Evolutionary conservation across 2,888 invertebrate species (phyloP), one percentile per base, ranked within the genome.

Genomic region (Siphonodentalium dalli): DNA sequence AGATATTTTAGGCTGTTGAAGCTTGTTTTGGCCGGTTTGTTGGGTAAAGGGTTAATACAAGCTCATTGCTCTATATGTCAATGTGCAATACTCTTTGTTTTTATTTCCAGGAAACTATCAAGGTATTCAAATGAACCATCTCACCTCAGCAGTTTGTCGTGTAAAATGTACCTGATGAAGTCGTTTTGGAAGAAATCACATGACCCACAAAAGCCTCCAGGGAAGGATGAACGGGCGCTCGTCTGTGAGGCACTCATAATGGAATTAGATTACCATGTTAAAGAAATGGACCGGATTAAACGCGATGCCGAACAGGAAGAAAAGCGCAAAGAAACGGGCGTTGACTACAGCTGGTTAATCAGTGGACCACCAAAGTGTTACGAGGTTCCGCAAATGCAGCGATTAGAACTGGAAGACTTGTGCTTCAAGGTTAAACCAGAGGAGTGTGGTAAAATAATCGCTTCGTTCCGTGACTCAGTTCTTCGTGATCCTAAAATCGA

Each of bases 261-360:
- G 13, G 77, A 77, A 44, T 54, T 77, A 9, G 74, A 75, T 31
- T 67, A 62, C 34, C 73, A 71, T 27, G 68, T 74, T 8, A 65
- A 61, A 52, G 74, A 75, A 35, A 52, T 69, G 8, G 78, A 77
- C 24, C 58, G 65, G 11, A 23, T 53, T 1, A 43, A 52, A 6
- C 50, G 63, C 26, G 72, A 74, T 35, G 54, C 60, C 9, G 72
- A 75, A 21, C 56, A 61, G 21, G 69, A 76, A 29, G 58, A 66
- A 34, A 63, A 66, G 13, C 50, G 70, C 20, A 40, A 51, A 37
- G 45, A 60, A 27, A 69, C 66, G 2, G 75, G 75, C 7, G 78
- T 77, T 4, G 79, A 79, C 48, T 79, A 79, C 59, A 74, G 71
- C 45, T 79, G 79, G 79, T 62, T 79, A 11, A 65, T 75, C 6